Evolutionary conservation across 2,797 vertebrate genomes (phyloP).

Genomic region (Sparidentex hasta): DNA sequence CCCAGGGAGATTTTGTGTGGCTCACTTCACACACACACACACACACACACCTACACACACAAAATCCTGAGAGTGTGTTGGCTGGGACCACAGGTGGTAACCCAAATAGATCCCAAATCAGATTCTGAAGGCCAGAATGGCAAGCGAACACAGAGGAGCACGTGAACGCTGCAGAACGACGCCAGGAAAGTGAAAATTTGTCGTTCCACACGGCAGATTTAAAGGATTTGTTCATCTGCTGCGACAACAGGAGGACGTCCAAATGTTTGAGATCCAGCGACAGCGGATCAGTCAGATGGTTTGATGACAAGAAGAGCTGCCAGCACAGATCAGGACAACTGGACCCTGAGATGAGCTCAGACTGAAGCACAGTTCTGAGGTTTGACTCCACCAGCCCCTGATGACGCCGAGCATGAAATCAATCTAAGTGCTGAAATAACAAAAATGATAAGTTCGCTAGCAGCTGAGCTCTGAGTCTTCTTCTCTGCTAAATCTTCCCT

Average conservation of each 20-base stretch:
- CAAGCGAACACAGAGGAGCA: background rate
- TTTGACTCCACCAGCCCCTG: background rate
- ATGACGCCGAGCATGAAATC: background rate
- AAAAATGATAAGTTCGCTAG: background rate
- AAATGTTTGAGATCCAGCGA: background rate
- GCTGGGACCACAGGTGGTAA: background rate
- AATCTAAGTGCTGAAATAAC: background rate
- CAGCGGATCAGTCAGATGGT: slow-evolving; percentile 11
- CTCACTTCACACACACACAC: slow-evolving; percentile 12
- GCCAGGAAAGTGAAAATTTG: background rate
- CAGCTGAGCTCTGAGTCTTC: background rate
- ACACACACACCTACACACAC: slow-evolving; percentile 14
- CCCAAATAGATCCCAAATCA: background rate
- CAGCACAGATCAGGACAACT: background rate
- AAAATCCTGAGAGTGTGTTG: slow-evolving; percentile 3
- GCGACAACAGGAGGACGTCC: slow-evolving; percentile 10
- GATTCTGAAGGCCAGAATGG: background rate
- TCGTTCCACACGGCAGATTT: background rate
- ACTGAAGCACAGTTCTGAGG: background rate
- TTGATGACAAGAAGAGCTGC: slow-evolving; percentile 2
- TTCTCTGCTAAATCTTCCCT: background rate
- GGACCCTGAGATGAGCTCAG: background rate
- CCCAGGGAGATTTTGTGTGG: slow-evolving; percentile 20
- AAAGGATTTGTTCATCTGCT: slow-evolving; percentile 1
- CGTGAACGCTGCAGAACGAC: background rate